Conservation (phyloP, 2,113 vertebrate genomes). For the Percina caprodes region DNA sequence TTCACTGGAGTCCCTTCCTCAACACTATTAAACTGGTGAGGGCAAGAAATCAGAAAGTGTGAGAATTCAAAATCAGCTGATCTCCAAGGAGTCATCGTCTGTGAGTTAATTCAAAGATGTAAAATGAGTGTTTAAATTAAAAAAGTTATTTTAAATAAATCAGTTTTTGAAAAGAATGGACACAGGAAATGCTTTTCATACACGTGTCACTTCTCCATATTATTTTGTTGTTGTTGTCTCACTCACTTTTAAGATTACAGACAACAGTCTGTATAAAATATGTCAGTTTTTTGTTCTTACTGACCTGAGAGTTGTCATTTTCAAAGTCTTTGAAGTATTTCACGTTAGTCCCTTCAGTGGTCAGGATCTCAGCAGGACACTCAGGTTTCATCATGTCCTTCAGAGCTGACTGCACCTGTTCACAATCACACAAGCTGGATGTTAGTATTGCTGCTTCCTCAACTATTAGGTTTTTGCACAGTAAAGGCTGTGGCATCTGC, state of each 20-base stretch:
- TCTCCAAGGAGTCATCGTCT: neutral
- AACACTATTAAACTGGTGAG: conserved; percentile 34
- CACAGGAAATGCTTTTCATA: neutral
- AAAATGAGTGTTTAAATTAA: neutral
- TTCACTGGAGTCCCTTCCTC: conserved; percentile 70
- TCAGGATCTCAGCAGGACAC: conserved; percentile 83
- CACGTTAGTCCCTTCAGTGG: conserved; percentile 80
- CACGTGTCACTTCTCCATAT: neutral
- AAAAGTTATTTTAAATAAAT: too few species aligned
- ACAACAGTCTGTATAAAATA: neutral
- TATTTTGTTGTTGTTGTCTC: neutral
- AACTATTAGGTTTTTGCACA: neutral
- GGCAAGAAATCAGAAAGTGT: neutral
- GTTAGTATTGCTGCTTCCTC: neutral
- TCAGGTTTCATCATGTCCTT: conserved; percentile 78
- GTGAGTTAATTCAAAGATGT: neutral
- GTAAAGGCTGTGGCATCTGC: neutral
- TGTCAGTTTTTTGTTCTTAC: neutral
- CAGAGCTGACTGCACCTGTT: conserved; percentile 85
- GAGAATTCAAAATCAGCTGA: neutral
- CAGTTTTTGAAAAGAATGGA: neutral
- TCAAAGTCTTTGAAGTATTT: conserved; percentile 88
- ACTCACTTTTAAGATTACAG: too few species aligned
- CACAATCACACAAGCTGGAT: neutral
- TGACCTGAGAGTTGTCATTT: conserved; percentile 72